A percentile compares a stretch with the other conserved stretches of the same genome.
phyloP scores from a whole-genome alignment of 2,113 vertebrate genomes.

The Bombycilla garrulus region DNA sequence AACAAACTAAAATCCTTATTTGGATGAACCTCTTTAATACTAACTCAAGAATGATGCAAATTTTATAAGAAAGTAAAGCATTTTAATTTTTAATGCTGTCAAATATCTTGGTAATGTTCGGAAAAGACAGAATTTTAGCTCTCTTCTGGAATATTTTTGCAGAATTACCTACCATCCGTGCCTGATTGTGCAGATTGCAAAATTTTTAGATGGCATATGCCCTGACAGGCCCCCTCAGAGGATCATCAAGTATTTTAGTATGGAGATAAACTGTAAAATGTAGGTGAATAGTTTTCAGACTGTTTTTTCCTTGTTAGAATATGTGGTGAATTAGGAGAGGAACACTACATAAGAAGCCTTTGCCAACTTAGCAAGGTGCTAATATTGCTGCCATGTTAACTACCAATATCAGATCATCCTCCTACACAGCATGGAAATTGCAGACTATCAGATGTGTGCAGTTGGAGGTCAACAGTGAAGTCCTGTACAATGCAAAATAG shows the following conservation, averaged over 20 bases:
- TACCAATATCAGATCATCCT: not conserved
- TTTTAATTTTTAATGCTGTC: conserved; percentile 39
- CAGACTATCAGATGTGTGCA: not conserved
- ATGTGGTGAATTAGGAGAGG: not conserved
- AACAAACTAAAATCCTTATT: not conserved
- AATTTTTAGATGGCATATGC: not conserved
- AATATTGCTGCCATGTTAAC: not conserved
- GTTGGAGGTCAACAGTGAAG: not conserved
- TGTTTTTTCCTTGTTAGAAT: not conserved
- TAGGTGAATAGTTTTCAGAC: not conserved
- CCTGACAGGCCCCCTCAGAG: not conserved
- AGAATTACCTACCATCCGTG: not conserved
- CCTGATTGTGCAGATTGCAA: not conserved
- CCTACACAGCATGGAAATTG: not conserved
- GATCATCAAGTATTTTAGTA: not conserved
- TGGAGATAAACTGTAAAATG: conserved; percentile 6
- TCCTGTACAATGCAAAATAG: not conserved
- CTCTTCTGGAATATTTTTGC: conserved; percentile 3
- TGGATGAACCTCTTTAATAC: not conserved
- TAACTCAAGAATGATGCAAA: not conserved
- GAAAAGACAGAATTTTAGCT: not conserved
- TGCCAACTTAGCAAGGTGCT: not conserved
- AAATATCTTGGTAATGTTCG: not conserved
- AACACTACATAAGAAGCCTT: not conserved
- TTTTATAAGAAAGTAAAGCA: conserved; percentile 5